phyloP scores from a whole-genome alignment of 1,140 invertebrate genomes.

The Bombyx mandarina region DNA sequence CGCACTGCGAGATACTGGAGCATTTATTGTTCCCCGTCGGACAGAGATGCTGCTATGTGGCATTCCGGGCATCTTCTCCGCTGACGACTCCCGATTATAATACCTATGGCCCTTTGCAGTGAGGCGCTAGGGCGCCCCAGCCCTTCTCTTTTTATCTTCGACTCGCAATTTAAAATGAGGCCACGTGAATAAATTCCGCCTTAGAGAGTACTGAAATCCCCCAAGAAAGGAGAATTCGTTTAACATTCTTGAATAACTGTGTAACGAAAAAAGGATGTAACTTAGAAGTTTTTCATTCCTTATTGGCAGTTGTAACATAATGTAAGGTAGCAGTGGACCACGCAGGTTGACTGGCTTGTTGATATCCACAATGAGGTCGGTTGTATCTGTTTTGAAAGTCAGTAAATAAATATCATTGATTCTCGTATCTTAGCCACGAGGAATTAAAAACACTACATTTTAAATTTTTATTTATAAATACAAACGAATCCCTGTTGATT shows the following conservation, averaged over 20 bases:
- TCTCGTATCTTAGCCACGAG: no score
- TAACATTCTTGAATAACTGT: background rate
- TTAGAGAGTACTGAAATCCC: conserved; percentile 30
- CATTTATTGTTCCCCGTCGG: conserved; percentile 17
- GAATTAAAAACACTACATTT: no score
- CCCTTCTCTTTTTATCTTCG: conserved; percentile 32
- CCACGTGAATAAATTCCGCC: conserved; percentile 32
- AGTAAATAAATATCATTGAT: no score
- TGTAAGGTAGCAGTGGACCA: no score
- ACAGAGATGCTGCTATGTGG: conserved; percentile 5
- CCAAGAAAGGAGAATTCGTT: conserved; percentile 7
- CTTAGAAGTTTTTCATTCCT: no score
- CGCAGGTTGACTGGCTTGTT: no score
- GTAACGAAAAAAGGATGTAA: background rate
- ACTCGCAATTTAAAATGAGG: conserved; percentile 46
- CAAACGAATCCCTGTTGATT: no score
- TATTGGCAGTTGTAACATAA: no score
- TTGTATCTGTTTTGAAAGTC: no score
- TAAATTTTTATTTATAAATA: no score
- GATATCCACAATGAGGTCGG: no score
- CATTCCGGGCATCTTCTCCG: conserved; percentile 13
- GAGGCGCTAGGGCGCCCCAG: conserved; percentile 11
- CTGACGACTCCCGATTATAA: conserved; percentile 18
- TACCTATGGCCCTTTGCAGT: conserved; percentile 21
- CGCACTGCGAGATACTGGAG: conserved; percentile 17